Evolutionary conservation across 1,140 invertebrate genomes (phyloP), one percentile per base, ranked within the genome.

Genomic region (Euura lappo): DNA sequence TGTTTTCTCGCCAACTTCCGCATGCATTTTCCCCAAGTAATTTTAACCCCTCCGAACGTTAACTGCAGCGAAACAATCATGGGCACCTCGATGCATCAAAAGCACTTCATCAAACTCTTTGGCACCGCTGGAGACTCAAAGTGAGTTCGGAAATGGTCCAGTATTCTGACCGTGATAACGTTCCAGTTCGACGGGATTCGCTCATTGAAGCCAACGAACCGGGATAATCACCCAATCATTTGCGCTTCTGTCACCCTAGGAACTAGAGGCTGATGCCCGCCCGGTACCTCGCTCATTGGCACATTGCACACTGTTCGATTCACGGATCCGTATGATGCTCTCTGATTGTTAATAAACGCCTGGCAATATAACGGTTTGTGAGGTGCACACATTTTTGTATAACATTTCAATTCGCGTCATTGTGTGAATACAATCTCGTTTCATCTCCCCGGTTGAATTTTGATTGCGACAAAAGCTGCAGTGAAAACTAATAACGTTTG

Each of bases 141-240:
- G 28, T 28, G 28, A 28, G 28, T 28, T 28, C 28, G 28, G 28
- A 28, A 28, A 28, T 28, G 28, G 28, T 28, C 28, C 28, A 28
- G 28, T 28, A 28, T 28, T 28, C 28, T 28, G 28, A 28, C 28
- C 28, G 28, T 28, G 28, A 28, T 28, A 60, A 11, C 51, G 51
- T 60, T 60, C 51, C 4, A 60, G 13, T 11, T n/a, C 51, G 6
- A 60, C 0, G 51, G 51, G 51, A 60, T 60, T 8, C 13, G 51
- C 51, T 11, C 51, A n/a, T 60, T 60, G 51, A 60, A 60, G 51
- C 8, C 51, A 60, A n/a, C 51, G 51, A 60, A 60, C 51, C 51
- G 51, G 8, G 51, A 60, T 60, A 60, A 60, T 60, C 51, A 60
- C 51, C 51, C 51, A 60, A 60, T 60, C 51, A 60, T 60, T 60